A percentile compares a stretch with the other conserved stretches of the same genome.
Conservation (phyloP, 2,113 vertebrate species). For the Hydrochoerus hydrochaeris region DNA sequence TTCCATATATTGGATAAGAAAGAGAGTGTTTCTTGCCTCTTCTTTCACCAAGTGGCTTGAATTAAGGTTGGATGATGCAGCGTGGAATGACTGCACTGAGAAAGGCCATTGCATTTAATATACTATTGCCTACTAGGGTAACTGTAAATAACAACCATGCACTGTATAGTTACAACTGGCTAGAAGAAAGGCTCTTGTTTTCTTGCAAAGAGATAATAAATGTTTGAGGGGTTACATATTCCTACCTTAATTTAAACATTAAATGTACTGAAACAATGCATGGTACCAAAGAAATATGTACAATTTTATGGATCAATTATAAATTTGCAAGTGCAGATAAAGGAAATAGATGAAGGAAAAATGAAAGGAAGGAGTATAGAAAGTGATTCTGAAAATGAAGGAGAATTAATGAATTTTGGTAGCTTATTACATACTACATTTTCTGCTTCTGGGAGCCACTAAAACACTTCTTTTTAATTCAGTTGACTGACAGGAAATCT, state of each 20-base stretch:
- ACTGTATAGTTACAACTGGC: neutral
- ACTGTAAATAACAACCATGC: neutral
- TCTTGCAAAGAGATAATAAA: neutral
- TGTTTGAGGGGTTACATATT: neutral
- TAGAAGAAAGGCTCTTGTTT: neutral
- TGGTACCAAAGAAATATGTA: neutral
- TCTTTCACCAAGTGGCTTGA: neutral
- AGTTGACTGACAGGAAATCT: neutral
- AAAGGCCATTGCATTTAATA: neutral
- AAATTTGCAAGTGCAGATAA: neutral
- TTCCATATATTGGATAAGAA: neutral
- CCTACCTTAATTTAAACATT: neutral
- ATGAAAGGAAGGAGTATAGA: neutral
- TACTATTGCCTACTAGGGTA: neutral
- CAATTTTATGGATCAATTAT: neutral
- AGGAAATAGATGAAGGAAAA: neutral
- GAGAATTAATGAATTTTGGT: neutral
- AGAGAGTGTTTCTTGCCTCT: neutral
- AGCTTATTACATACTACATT: neutral
- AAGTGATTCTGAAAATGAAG: neutral
- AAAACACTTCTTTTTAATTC: neutral
- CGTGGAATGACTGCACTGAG: neutral
- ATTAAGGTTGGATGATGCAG: neutral
- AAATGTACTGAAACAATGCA: neutral
- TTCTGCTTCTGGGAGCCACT: neutral